Conservation (phyloP, 2,113 vertebrate species). For the Mobula hypostoma region DNA sequence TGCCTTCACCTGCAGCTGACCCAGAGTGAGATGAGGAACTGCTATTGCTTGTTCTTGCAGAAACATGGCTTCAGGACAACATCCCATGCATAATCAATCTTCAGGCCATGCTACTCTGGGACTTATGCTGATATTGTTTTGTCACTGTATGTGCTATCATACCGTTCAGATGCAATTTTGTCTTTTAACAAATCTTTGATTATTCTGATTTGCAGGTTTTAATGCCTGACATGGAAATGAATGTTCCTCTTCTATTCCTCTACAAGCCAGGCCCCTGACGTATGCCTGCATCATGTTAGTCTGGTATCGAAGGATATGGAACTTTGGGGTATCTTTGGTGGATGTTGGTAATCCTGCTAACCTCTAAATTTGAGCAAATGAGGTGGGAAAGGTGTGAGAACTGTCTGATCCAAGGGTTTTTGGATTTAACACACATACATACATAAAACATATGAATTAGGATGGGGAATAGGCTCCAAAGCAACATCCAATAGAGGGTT, state of each 20-base stretch:
- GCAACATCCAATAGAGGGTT: too few species aligned
- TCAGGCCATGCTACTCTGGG: too few species aligned
- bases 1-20: too few species aligned
- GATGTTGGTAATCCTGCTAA: not conserved
- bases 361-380: not conserved
- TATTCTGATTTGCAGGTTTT: not conserved
- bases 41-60: too few species aligned
- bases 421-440: too few species aligned
- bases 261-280: not conserved
- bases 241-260: not conserved
- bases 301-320: not conserved
- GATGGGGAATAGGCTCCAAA: too few species aligned
- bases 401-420: too few species aligned
- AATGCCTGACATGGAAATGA: not conserved
- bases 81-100: too few species aligned
- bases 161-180: not conserved
- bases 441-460: too few species aligned
- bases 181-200: not conserved
- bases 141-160: not conserved
- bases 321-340: not conserved
- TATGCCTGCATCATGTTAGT: not conserved
- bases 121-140: too few species aligned
- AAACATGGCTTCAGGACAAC: too few species aligned
- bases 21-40: too few species aligned
- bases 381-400: not conserved